These are phyloP conservation scores for Eulemur mongoz DNA, from an alignment of 2,797 vertebrate species.

Conservation along the genomic window DNA sequence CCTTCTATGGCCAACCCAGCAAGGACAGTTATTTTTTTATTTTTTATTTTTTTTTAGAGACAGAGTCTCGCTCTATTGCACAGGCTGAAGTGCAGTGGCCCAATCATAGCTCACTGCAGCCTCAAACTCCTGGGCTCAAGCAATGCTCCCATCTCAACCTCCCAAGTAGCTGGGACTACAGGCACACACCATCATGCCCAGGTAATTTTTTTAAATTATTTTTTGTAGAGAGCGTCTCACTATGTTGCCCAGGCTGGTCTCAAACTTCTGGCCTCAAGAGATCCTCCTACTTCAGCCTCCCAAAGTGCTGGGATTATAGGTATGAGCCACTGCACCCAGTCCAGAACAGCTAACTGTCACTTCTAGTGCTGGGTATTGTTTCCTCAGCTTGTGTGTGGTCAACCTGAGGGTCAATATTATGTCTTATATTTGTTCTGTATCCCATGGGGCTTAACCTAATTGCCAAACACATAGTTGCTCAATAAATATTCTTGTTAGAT, in stretches of 20 bases:
- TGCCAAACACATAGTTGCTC: background rate
- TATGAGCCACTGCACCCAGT: no score
- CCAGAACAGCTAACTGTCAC: background rate
- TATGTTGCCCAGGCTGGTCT: background rate
- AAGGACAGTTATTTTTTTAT: background rate
- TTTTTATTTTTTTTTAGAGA: background rate
- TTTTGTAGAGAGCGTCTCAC: background rate
- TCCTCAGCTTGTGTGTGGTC: background rate
- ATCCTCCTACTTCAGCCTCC: no score
- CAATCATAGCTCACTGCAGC: background rate
- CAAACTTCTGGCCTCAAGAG: background rate
- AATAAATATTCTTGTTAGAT: conserved; percentile 5
- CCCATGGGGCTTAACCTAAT: background rate
- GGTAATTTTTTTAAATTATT: background rate
- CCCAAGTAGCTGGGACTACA: background rate
- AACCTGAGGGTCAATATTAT: background rate
- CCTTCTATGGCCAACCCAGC: background rate
- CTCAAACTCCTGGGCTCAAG: background rate
- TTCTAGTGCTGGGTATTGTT: background rate
- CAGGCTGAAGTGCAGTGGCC: background rate
- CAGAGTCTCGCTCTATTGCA: background rate
- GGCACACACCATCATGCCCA: background rate
- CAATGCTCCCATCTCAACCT: background rate
- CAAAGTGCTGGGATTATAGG: no score
- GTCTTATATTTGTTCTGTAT: background rate